Percentiles rank a stretch among this genome's conserved stretches.
Evolutionary conservation across 2,888 invertebrate species (phyloP).

Genomic region (Oscheius sp.): DNA sequence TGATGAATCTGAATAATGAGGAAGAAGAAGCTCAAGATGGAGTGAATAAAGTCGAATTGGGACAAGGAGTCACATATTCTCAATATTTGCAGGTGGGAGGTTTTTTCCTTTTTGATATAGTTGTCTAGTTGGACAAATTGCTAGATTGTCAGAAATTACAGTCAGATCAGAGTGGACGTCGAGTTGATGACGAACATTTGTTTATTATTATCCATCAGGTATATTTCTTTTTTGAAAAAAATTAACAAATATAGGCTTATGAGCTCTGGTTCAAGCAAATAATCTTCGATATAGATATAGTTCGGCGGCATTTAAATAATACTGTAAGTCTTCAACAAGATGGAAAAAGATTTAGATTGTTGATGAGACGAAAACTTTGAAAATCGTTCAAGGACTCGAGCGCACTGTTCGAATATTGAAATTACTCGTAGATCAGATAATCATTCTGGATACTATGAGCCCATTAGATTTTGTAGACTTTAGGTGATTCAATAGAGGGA

Average conservation of each 20-base stretch:
- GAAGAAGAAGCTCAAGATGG: conserved; percentile 53
- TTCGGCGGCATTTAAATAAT: conserved; percentile 80
- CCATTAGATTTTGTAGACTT: conserved; percentile 98
- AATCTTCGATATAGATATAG: conserved; percentile 92
- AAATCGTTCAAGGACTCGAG: conserved; percentile 88
- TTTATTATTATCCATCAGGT: conserved; percentile 56
- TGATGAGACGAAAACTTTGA: conserved; percentile 89
- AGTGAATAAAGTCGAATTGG: conserved; percentile 63
- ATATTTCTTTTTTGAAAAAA: neutral
- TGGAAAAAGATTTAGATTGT: conserved; percentile 75
- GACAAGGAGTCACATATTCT: conserved; percentile 83
- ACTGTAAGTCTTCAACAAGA: conserved; percentile 35
- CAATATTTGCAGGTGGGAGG: conserved; percentile 81
- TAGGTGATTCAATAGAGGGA: conserved; percentile 71
- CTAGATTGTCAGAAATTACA: conserved; percentile 84
- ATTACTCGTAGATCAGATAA: conserved; percentile 94
- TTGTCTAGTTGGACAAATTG: conserved; percentile 81
- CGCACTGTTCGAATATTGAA: conserved; percentile 87
- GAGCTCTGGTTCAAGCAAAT: conserved; percentile 99
- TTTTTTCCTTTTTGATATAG: neutral
- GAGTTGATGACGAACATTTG: conserved; percentile 54
- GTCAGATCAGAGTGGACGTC: conserved; percentile 76
- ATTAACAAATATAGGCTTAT: conserved; percentile 76
- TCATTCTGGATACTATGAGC: conserved; percentile 97
- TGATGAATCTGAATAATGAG: conserved; percentile 39